Evolutionary conservation across 2,797 vertebrate genomes (phyloP).

Genomic region (Hybognathus amarus): DNA sequence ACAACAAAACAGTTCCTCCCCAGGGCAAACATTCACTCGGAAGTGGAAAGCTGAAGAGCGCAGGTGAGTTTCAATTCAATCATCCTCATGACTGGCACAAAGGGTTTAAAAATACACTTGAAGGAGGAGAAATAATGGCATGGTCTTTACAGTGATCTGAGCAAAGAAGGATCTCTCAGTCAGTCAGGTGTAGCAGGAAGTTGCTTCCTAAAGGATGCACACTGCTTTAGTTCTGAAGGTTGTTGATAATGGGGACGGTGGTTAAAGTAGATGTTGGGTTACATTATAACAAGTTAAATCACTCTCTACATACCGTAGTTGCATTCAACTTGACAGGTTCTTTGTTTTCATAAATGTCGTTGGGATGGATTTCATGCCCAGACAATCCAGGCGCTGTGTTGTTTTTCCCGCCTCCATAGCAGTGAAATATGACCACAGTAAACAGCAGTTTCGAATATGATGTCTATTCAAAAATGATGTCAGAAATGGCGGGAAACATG

Average conservation of each 20-base stretch:
- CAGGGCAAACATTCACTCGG: not conserved
- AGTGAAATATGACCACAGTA: constrained; percentile 2
- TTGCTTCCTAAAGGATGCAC: not conserved
- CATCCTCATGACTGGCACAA: not conserved
- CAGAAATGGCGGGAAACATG: too few species aligned
- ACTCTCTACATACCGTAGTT: not conserved
- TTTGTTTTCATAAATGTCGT: not conserved
- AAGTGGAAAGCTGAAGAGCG: not conserved
- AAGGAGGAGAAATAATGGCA: not conserved
- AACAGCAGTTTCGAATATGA: too few species aligned
- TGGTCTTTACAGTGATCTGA: not conserved
- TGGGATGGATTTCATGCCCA: not conserved
- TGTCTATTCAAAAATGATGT: too few species aligned
- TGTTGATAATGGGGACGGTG: not conserved
- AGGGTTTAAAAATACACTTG: not conserved
- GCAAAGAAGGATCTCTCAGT: not conserved
- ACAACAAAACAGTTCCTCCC: constrained; percentile 17
- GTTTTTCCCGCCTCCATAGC: not conserved
- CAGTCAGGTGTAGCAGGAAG: not conserved
- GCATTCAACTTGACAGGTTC: not conserved
- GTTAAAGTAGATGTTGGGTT: not conserved
- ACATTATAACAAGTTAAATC: not conserved
- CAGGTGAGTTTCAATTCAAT: constrained; percentile 21
- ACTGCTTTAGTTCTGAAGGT: not conserved
- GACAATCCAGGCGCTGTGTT: not conserved